Base-by-base conservation (phyloP, 2,797 vertebrate genomes). In the Erithacus rubecula region DNA sequence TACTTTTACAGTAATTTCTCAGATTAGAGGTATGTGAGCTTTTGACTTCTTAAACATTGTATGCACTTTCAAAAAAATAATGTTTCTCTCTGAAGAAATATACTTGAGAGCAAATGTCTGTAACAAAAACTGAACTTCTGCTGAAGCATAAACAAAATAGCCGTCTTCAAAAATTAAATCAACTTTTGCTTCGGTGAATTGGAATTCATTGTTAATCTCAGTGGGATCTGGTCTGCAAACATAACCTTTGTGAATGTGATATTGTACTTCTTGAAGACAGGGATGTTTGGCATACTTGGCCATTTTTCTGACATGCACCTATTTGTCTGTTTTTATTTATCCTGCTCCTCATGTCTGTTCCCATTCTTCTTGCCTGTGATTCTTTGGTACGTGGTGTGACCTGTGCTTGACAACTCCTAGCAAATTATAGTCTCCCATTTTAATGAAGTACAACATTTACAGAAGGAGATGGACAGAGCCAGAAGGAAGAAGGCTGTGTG, bases 281-380 rank as follows among this genome's bases (percentile, higher is more conserved):
- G 41, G 55, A 26, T 56, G n/a, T 84, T 89, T 83, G 82, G 26
- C 49, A 77, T 27, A 67, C 22, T 64, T 3, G 1, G 22, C 47
- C 71, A 84, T 92, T 93, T 94, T 86, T 95, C 47, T 94, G 83
- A 83, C 70, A 59, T 55, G n/a, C 27, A 84, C 43, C 14, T 83
- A 53, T 89, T 89, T 83, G 27, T 74, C 69, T 75, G 18, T 0
- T 87, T 96, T 85, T 88, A 43, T 86, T 89, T 93, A 19, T 83
- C n/a, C 60, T 82, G 13, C 36, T 90, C 23, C 62, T 58, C 37
- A 60, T 85, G 30, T 64, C 81, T 69, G 10, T 49, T 90, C 32
- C 63, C 23, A 34, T 90, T 90, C 65, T 72, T 85, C 43, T 79
- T 44, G 17, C 37, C 74, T 49, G 3, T 23, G 47, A 67, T 67